Evolutionary conservation across 1,140 invertebrate genomes (phyloP).

Genomic region (Lepidostoma basale): DNA sequence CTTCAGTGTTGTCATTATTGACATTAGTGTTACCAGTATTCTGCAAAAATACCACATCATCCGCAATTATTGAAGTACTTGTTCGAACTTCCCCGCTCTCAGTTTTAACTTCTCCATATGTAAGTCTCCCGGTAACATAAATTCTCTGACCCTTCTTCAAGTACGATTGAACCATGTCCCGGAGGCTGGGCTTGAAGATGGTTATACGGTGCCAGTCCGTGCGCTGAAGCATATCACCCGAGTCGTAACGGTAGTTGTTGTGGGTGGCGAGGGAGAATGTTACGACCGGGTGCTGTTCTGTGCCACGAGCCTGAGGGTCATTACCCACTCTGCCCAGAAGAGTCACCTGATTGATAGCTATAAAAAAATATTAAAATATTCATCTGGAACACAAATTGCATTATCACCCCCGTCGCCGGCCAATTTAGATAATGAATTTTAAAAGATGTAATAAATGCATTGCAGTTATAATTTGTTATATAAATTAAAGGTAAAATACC

Average conservation of each 20-base stretch:
- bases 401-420: too few relatives aligned
- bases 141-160: slow-evolving; percentile 87
- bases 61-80: slow-evolving; percentile 82
- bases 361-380: background rate
- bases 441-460: too few relatives aligned
- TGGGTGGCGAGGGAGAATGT: slow-evolving; percentile 91
- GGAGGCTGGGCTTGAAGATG: slow-evolving; percentile 83
- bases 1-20: too few relatives aligned
- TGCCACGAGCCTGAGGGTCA: slow-evolving; percentile 84
- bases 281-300: slow-evolving; percentile 81
- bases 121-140: slow-evolving; percentile 80
- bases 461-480: too few relatives aligned
- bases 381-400: too few relatives aligned
- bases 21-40: slow-evolving; percentile 21
- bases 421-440: too few relatives aligned
- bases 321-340: slow-evolving; percentile 85
- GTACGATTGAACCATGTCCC: slow-evolving; percentile 78
- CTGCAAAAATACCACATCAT: slow-evolving; percentile 85
- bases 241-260: slow-evolving; percentile 78
- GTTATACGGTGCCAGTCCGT: slow-evolving; percentile 92
- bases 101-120: slow-evolving; percentile 85
- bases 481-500: too few relatives aligned
- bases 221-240: slow-evolving; percentile 79
- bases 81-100: slow-evolving; percentile 72
- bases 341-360: slow-evolving; percentile 87